Evolutionary conservation across 2,888 invertebrate species (phyloP).

Genomic region (Rhimphoctona megacephalus): DNA sequence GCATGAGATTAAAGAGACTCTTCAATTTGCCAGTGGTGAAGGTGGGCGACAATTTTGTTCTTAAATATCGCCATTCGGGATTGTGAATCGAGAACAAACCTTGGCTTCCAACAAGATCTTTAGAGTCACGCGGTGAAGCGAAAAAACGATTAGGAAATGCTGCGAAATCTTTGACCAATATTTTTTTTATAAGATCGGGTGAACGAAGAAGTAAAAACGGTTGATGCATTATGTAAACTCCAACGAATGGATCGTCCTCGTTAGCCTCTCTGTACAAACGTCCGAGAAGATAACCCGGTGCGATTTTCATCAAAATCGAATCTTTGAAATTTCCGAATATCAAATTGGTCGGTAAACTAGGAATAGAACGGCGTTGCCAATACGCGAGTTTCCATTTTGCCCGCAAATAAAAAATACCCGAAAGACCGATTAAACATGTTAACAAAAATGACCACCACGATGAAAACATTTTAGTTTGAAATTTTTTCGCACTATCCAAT

Average conservation of each 20-base stretch:
- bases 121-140: conserved; percentile 74
- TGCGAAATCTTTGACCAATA: conserved; percentile 85
- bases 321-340: conserved; percentile 76
- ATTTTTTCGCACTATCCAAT: background rate
- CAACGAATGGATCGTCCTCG: conserved; percentile 78
- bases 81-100: conserved; percentile 84
- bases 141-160: conserved; percentile 84
- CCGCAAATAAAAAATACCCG: conserved; percentile 70
- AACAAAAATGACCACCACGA: conserved; percentile 32
- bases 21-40: conserved; percentile 87
- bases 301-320: conserved; percentile 54
- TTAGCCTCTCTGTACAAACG: conserved; percentile 68
- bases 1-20: conserved; percentile 84
- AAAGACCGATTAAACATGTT: conserved; percentile 2
- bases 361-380: conserved; percentile 75
- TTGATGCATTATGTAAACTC: conserved; percentile 84
- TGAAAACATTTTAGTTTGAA: conserved; percentile 1
- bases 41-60: conserved; percentile 85
- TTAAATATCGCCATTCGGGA: conserved; percentile 85
- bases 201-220: conserved; percentile 84
- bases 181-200: conserved; percentile 84
- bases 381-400: conserved; percentile 73
- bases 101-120: conserved; percentile 80
- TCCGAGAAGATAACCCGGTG: conserved; percentile 69
- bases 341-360: conserved; percentile 71